A percentile compares a stretch with the other conserved stretches of the same genome.
Conservation (phyloP, 2,113 vertebrate genomes). For the Calyptommatus sinebrachiatus region DNA sequence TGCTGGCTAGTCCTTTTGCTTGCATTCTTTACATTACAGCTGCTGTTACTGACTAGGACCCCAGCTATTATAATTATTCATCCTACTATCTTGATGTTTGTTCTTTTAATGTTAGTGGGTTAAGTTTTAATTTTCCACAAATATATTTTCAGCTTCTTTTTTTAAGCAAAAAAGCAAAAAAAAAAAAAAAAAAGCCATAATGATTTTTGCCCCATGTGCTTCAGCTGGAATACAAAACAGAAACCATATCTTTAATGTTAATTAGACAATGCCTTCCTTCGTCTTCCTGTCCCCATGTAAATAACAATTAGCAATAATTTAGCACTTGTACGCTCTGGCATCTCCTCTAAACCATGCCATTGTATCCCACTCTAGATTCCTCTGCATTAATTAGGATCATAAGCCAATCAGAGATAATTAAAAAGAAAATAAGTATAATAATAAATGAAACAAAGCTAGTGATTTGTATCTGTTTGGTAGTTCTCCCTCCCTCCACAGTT, state of each 20-base stretch:
- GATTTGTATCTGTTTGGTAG: conserved; percentile 78
- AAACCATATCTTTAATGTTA: conserved; percentile 78
- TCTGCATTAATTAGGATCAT: conserved; percentile 80
- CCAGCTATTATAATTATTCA: not conserved
- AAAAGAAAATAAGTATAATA: conserved; percentile 79
- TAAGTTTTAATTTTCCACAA: conserved; percentile 48
- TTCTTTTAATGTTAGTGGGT: no score
- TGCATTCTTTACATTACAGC: no score
- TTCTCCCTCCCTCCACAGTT: conserved; percentile 69
- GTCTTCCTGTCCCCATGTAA: conserved; percentile 76
- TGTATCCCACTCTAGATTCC: conserved; percentile 79
- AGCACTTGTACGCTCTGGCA: conserved; percentile 78
- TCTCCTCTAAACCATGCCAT: conserved; percentile 74
- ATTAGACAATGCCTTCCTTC: conserved; percentile 73
- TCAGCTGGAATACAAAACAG: conserved; percentile 70
- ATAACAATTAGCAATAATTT: conserved; percentile 83
- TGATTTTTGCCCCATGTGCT: conserved; percentile 60
- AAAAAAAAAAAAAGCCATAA: no score
- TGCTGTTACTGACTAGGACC: no score
- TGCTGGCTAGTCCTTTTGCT: no score
- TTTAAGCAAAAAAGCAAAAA: conserved; percentile 15
- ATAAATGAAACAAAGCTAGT: conserved; percentile 75
- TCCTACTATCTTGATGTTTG: not conserved
- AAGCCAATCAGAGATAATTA: conserved; percentile 80
- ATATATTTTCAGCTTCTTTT: conserved; percentile 38